phyloP scores from a whole-genome alignment of 2,113 vertebrate genomes.

The Lethenteron reissneri region DNA sequence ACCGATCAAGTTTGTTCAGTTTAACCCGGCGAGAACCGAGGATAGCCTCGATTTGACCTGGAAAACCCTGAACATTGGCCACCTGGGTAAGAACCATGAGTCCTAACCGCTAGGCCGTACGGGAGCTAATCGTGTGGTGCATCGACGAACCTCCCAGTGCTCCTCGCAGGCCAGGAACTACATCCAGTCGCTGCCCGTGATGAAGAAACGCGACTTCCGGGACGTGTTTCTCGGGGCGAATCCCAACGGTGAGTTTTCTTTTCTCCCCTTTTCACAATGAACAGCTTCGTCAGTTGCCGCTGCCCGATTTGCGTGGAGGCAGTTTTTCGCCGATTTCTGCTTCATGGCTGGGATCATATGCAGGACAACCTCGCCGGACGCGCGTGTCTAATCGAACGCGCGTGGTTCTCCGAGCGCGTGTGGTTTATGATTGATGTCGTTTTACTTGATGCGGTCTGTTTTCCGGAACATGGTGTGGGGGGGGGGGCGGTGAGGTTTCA shows the following conservation, averaged over 20 bases:
- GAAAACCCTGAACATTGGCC: too few relatives aligned
- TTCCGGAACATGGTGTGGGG: too few relatives aligned
- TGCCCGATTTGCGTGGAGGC: background rate
- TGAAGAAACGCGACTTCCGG: slow-evolving; percentile 82
- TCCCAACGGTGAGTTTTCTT: slow-evolving; percentile 45
- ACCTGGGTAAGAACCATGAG: too few relatives aligned
- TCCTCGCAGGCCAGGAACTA: slow-evolving; percentile 67
- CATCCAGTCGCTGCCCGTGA: slow-evolving; percentile 81
- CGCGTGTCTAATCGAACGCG: background rate
- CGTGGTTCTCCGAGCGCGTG: background rate
- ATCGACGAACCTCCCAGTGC: background rate
- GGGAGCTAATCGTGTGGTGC: too few relatives aligned
- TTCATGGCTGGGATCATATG: background rate
- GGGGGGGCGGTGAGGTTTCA: too few relatives aligned
- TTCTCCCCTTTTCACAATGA: background rate
- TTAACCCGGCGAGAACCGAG: too few relatives aligned
- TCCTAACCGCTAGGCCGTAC: too few relatives aligned
- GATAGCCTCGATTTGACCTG: too few relatives aligned
- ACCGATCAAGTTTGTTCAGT: too few relatives aligned
- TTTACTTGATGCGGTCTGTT: too few relatives aligned
- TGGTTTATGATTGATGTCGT: background rate
- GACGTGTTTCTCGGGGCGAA: slow-evolving; percentile 73
- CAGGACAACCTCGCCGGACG: background rate
- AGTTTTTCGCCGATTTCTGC: background rate
- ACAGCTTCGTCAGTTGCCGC: background rate